Conservation (phyloP, 1,140 invertebrate species). For the Diploscapter pachys region DNA sequence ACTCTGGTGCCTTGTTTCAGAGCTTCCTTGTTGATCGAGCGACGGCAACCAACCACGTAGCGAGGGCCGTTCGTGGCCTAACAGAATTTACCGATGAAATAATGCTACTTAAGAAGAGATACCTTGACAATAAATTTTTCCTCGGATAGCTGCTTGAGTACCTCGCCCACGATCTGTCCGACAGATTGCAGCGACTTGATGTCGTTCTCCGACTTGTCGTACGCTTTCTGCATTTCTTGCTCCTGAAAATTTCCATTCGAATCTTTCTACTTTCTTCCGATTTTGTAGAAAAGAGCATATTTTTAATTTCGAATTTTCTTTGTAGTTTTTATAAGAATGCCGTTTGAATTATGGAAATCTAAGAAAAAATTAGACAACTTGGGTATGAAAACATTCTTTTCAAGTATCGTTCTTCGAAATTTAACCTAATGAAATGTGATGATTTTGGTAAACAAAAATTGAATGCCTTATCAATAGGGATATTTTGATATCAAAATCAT, state of each 20-base stretch:
- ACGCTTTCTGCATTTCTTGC: slow-evolving; percentile 94
- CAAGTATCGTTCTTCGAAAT: background rate
- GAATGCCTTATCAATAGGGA: background rate
- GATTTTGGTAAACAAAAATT: background rate
- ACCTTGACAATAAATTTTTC: slow-evolving; percentile 98
- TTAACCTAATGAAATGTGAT: background rate
- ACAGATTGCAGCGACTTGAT: slow-evolving; percentile 97
- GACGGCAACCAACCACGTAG: slow-evolving; percentile 95
- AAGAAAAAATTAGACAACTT: slow-evolving; percentile 32
- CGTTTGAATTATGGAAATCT: slow-evolving; percentile 65
- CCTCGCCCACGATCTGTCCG: slow-evolving; percentile 98
- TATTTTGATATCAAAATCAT: slow-evolving; percentile 25
- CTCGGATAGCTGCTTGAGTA: slow-evolving; percentile 95
- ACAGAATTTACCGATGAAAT: slow-evolving; percentile 3
- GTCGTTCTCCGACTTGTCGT: slow-evolving; percentile 99
- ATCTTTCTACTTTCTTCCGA: no score
- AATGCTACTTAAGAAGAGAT: background rate
- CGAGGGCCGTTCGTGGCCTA: slow-evolving; percentile 92
- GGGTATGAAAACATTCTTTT: background rate
- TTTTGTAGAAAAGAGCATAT: background rate
- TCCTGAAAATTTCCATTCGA: slow-evolving; percentile 60
- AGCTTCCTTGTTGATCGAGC: slow-evolving; percentile 92
- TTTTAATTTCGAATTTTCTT: background rate
- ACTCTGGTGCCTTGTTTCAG: slow-evolving; percentile 89
- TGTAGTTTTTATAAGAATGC: no score